Conservation (phyloP, 2,797 vertebrate genomes). For the Typhlichthys subterraneus region DNA sequence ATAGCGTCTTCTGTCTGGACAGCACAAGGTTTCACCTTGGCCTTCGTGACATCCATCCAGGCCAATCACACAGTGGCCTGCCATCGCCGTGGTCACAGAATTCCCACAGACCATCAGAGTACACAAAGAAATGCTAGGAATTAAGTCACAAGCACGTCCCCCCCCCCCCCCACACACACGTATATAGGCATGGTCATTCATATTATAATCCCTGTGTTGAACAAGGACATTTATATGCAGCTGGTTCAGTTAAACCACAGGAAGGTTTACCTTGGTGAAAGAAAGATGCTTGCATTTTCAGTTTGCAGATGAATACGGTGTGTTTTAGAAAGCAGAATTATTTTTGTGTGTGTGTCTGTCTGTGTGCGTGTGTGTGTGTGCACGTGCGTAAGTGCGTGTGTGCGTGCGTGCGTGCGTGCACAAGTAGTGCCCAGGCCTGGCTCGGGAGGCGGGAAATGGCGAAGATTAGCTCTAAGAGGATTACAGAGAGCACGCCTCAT, state of each 20-base stretch:
- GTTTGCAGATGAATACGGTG: background rate
- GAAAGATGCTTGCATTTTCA: too few species aligned
- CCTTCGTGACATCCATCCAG: slow-evolving; percentile 45
- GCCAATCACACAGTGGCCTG: slow-evolving; percentile 20
- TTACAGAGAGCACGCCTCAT: slow-evolving; percentile 79
- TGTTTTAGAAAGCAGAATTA: too few species aligned
- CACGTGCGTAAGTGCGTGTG: slow-evolving; percentile 38
- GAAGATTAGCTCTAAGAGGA: slow-evolving; percentile 76
- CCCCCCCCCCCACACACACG: background rate
- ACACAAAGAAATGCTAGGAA: slow-evolving; percentile 10
- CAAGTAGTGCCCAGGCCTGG: slow-evolving; percentile 60
- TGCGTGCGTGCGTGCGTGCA: slow-evolving; percentile 31
- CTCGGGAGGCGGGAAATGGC: slow-evolving; percentile 62
- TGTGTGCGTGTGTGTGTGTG: slow-evolving; percentile 17
- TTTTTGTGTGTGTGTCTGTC: background rate
- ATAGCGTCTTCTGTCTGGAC: slow-evolving; percentile 34
- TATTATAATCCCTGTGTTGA: background rate
- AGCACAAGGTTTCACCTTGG: slow-evolving; percentile 62
- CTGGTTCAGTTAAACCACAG: background rate
- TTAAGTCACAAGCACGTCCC: slow-evolving; percentile 17
- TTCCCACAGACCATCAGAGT: background rate
- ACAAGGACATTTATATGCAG: background rate
- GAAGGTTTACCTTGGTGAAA: too few species aligned
- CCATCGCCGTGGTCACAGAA: background rate
- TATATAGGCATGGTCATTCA: background rate